Evolutionary conservation across 2,113 vertebrate genomes (phyloP), one percentile per base, ranked within the genome.

Genomic region (Cyanoramphus novaezelandiae): DNA sequence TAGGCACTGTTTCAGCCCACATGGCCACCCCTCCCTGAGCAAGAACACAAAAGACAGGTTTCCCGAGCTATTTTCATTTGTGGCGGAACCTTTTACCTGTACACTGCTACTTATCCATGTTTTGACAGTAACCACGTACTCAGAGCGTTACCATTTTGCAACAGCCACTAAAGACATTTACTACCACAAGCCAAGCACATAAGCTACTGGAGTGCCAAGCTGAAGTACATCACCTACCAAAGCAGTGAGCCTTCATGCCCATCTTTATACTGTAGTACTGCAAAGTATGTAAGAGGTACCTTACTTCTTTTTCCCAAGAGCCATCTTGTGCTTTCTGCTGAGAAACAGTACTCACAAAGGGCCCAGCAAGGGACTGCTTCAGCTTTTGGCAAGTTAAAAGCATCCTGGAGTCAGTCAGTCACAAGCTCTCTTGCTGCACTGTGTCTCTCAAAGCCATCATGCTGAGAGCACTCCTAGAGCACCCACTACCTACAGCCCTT

Each of bases 191-290:
- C 37, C 62, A 74, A 65, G 13, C 44, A 44, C 44, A 69, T 10
- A 35, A 65, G 53, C 25, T 50, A 31, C 72, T n/a, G 43, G 23
- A 46, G 11, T 3, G 20, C 67, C 16, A 46, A 31, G 13, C 35
- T 74, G 33, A 64, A 65, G 53, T 9, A 39, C 9, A 55, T 53
- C 21, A 31, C 3, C 1, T 63, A 18, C 62, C 46, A 19, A 47
- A 44, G n/a, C 19, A 4, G 49, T 41, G 14, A 76, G 44, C 7
- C 25, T 43, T 63, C 1, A 0, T 1, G 24, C 1, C 4, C 24
- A 35, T 39, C 39, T 64, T 77, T 16, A 47, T 5, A 14, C 8
- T 1, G 2, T 23, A 59, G 8, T 6, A 41, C 5, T 17, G 19
- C 16, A 55, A 92, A 53, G 14, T 6, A 43, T 62, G 17, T 7